Base-by-base conservation (phyloP, 92 coral and sea anemone species). In the Montipora capitata region DNA sequence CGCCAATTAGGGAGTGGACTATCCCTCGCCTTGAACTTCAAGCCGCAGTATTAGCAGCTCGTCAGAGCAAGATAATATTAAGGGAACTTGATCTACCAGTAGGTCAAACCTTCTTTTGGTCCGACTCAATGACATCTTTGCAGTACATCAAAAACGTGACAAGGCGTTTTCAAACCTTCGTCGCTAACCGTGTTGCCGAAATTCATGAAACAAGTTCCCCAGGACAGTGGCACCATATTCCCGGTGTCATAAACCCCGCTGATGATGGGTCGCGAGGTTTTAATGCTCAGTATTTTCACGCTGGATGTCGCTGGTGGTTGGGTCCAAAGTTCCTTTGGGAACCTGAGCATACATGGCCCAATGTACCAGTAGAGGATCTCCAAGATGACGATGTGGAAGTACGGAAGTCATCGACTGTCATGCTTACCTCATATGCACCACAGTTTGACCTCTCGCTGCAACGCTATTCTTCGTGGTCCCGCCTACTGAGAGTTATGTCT, bases 221-320 rank as follows among this genome's bases (percentile, higher is more conserved):
- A n/a, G 70, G 58, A 6, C 89, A 94, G 52, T 88, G 93, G 93
- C 75, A 88, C 12, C 74, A 74, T 14, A 79, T 94, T 15, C 94
- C 92, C 0, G 94, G 91, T 45, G 2, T 4, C n/a, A 90, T 80
- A 5, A 91, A 91, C 71, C 91, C 96, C 4, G 93, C 94, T 1
- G 86, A 91, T 70, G 96, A 93, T 10, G 93, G 93, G 14, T 80
- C 91, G 41, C 51, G 93, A 70, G 96, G 96, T 27, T 38, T 92
- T 43, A 64, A 44, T n/a, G 67, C 58, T 43, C 43, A 68, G 11
- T 51, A 81, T 44, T 73, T 89, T 57, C 68, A 84, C 10, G 57
- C 67, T 4, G 52, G 38, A 49, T 54, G 59, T 54, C 59, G 59
- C 59, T 54, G 59, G 59, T 88, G 87, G 91, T 38, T 81, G 0